A percentile compares a stretch with the other conserved stretches of the same genome.
phyloP scores from a whole-genome alignment of 2,113 vertebrate genomes.

The Paralichthys olivaceus region DNA sequence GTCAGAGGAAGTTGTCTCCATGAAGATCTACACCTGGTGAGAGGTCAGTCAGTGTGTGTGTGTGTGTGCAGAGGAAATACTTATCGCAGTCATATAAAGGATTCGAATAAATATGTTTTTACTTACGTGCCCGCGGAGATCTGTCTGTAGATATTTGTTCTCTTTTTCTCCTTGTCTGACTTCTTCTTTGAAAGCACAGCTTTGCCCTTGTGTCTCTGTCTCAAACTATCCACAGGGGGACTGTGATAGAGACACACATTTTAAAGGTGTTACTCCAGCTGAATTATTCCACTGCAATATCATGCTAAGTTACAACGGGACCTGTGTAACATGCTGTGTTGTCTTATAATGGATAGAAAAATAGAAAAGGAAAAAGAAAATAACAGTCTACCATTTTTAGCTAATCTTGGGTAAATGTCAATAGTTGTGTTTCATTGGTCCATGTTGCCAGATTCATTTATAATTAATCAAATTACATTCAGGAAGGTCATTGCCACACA shows the following conservation, averaged over 20 bases:
- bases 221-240: constrained; percentile 30
- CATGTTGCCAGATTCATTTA: too few relatives aligned
- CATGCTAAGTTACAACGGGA: background rate
- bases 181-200: constrained; percentile 43
- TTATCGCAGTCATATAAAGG: background rate
- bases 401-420: too few relatives aligned
- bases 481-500: too few relatives aligned
- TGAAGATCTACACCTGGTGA: constrained; percentile 70
- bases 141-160: background rate
- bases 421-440: too few relatives aligned
- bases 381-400: too few relatives aligned
- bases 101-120: background rate
- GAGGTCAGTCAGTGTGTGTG: background rate
- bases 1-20: constrained; percentile 61
- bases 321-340: too few relatives aligned
- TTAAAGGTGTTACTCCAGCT: background rate
- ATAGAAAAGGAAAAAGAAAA: too few relatives aligned
- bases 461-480: too few relatives aligned
- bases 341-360: too few relatives aligned
- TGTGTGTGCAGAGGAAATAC: background rate
- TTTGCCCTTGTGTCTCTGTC: constrained; percentile 64
- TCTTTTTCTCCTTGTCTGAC: constrained; percentile 48
- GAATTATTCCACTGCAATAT: background rate
- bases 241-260: constrained; percentile 39
- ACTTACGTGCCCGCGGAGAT: constrained; percentile 55